These are phyloP conservation scores for Tenodera sinensis DNA, from an alignment of 2,888 invertebrate species.

Conservation along the genomic window DNA sequence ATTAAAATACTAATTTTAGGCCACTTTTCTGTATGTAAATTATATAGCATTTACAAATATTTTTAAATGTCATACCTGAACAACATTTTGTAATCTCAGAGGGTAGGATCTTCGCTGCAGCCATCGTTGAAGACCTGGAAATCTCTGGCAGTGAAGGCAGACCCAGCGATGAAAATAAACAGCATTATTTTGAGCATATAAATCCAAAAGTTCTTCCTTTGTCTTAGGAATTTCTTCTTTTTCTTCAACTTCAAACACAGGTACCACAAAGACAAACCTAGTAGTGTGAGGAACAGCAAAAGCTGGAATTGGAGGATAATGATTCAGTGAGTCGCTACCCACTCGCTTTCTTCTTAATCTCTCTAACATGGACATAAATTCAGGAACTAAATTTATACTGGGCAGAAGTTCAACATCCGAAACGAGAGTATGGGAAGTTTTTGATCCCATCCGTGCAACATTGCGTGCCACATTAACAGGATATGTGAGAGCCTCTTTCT, in stretches of 20 bases:
- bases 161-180: constrained; percentile 65
- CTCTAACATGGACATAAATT: constrained; percentile 56
- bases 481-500: constrained; percentile 51
- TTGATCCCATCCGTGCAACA: constrained; percentile 62
- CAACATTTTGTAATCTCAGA: not conserved
- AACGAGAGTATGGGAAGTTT: constrained; percentile 61
- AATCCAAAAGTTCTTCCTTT: constrained; percentile 53
- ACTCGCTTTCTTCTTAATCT: constrained; percentile 48
- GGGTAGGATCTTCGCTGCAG: constrained; percentile 40
- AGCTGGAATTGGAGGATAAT: not conserved
- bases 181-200: constrained; percentile 55
- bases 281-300: constrained; percentile 13
- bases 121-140: constrained; percentile 70
- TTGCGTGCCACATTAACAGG: constrained; percentile 72
- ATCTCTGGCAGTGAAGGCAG: constrained; percentile 70
- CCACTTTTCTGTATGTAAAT: no score
- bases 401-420: constrained; percentile 71
- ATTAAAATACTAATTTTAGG: no score
- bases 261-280: constrained; percentile 62
- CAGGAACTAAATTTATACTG: constrained; percentile 58
- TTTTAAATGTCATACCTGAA: constrained; percentile 1
- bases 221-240: constrained; percentile 58
- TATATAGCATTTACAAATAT: no score
- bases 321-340: not conserved
- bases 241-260: constrained; percentile 66